Evolutionary conservation across 2,888 invertebrate species (phyloP).

Genomic region (Carterocephalus palaemon): DNA sequence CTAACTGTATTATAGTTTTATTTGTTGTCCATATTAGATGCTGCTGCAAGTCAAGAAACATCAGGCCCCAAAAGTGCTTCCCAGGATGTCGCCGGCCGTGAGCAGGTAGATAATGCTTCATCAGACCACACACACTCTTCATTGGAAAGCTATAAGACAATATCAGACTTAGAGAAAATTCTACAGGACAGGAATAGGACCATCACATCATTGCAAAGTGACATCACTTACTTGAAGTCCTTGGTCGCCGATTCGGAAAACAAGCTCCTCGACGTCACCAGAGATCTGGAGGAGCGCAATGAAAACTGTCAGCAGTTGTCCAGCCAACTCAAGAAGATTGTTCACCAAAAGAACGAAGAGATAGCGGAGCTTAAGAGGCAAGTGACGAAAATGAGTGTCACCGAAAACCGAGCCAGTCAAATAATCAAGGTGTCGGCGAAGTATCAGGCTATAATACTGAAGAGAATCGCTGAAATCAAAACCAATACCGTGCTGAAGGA

Average conservation of each 20-base stretch:
- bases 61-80: constrained; percentile 40
- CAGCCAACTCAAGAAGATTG: constrained; percentile 63
- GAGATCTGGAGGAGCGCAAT: constrained; percentile 57
- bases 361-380: constrained; percentile 66
- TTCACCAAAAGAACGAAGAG: constrained; percentile 67
- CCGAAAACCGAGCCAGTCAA: constrained; percentile 63
- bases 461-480: constrained; percentile 68
- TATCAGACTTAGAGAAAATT: constrained; percentile 67
- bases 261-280: constrained; percentile 59
- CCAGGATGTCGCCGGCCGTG: constrained; percentile 43
- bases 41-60: constrained; percentile 46
- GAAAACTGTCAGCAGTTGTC: constrained; percentile 65
- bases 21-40: constrained; percentile 44
- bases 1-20: constrained; percentile 9
- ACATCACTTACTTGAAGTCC: constrained; percentile 59
- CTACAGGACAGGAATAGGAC: constrained; percentile 65
- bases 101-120: constrained; percentile 65
- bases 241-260: constrained; percentile 66
- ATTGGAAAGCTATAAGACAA: constrained; percentile 61
- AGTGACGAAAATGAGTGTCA: constrained; percentile 59
- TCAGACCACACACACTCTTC: constrained; percentile 61
- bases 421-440: constrained; percentile 71
- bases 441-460: constrained; percentile 68
- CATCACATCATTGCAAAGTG: constrained; percentile 62
- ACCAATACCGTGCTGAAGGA: constrained; percentile 65